Evolutionary conservation across 2,113 vertebrate species (phyloP), one percentile per base, ranked within the genome.

Genomic region (Noctilio leporinus): DNA sequence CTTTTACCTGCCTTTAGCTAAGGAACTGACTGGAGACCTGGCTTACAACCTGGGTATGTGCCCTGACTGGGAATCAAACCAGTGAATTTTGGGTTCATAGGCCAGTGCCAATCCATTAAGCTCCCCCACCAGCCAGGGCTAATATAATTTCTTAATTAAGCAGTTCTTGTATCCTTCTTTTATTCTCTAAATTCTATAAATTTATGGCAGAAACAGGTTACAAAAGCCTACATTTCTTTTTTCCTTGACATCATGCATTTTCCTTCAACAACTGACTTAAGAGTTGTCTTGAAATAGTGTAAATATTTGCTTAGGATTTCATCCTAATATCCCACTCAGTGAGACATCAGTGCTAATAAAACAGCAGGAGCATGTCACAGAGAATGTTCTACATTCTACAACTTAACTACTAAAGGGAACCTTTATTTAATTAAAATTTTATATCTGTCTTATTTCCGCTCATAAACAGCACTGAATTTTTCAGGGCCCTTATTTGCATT

Each of bases 301-400:
- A 94, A 97, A 95, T 94, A 89, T 96, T 95, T 97, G 57, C 80
- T 93, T 89, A 91, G 84, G 78, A 83, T 95, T 89, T 83, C 93
- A 57, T 89, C 62, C 84, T 43, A 94, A 45, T 75, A 89, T 9
- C 22, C 92, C 26, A 86, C 69, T 76, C 83, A 89, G 57, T 80
- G n/a, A 84, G 78, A 94, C 35, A 93, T 57, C 67, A 30, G 22
- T 55, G 38, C 69, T 78, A 57, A 91, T 40, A 87, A 93, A 94
- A 89, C 82, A 96, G 83, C 83, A 96, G 89, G 89, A 20, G 89
- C 62, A 51, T 59, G 55, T 95, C 83, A 93, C 78, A 62, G 62
- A 73, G 73, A 91, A 84, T 65, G 76, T 89, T 81, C 35, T 81
- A 30, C 69, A 45, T 83, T 82, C 89, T 95, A 86, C 78, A 97